A percentile compares a stretch with the other conserved stretches of the same genome.
Evolutionary conservation across 2,113 vertebrate species (phyloP).

Genomic region (Gila orcuttii): DNA sequence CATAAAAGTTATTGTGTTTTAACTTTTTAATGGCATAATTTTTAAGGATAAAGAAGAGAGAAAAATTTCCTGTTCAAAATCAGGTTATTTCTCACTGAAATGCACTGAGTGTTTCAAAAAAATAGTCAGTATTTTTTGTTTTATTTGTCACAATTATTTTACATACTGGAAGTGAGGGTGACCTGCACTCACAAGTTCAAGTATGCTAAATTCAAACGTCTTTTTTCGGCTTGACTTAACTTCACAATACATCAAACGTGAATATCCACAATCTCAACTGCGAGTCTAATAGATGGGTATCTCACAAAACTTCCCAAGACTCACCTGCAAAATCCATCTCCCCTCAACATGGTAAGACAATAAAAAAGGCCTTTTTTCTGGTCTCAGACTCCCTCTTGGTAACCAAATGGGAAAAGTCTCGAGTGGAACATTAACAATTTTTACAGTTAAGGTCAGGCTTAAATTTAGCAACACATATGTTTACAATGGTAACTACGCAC

Average conservation of each 20-base stretch:
- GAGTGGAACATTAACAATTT: slow-evolving; percentile 54
- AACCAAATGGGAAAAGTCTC: slow-evolving; percentile 57
- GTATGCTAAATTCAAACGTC: slow-evolving; percentile 12
- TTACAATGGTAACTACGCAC: slow-evolving; percentile 62
- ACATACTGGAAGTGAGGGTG: not conserved
- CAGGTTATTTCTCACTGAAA: not conserved
- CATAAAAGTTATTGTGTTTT: not conserved
- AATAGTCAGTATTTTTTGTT: not conserved
- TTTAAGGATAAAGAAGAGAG: not conserved
- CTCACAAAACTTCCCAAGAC: slow-evolving; percentile 40
- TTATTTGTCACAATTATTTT: not conserved
- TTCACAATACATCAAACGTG: slow-evolving; percentile 28
- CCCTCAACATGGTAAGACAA: slow-evolving; percentile 40
- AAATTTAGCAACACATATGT: slow-evolving; percentile 64
- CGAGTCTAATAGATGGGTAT: slow-evolving; percentile 51
- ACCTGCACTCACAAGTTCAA: slow-evolving; percentile 9
- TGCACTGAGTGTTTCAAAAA: not conserved
- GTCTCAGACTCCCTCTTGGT: slow-evolving; percentile 46
- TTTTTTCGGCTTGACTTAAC: not conserved
- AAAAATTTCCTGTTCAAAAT: not conserved
- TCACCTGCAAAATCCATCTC: slow-evolving; percentile 63
- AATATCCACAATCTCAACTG: slow-evolving; percentile 52
- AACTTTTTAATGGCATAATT: not conserved
- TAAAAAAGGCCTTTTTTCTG: slow-evolving; percentile 43
- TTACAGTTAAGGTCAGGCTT: slow-evolving; percentile 59